Evolutionary conservation across 1,140 invertebrate genomes (phyloP), one percentile per base, ranked within the genome.

Genomic region (Drosophila paulistorum): DNA sequence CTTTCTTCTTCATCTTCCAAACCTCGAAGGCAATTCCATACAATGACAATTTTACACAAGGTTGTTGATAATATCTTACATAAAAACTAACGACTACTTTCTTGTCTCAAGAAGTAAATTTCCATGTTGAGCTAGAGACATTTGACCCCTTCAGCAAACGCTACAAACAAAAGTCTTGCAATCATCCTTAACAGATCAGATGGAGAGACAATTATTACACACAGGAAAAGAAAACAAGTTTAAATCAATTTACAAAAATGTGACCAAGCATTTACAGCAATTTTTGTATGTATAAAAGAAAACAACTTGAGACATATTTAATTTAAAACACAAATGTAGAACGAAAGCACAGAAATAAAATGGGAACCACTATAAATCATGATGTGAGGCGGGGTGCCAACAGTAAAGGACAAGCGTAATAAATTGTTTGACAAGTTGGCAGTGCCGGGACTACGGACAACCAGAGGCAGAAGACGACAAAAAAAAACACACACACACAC

Each of bases 401-500:
- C 10, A 41, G 65, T 39, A 65, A 45, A 72, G 51, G 71, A 54
- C 66, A 71, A 74, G 75, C 70, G 71, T 82, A 82, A 86, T 86
- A 86, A 86, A 86, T 86, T 87, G 79, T 86, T 86, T 86, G 79
- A 86, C 83, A 87, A 86, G 82, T 87, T 86, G 83, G 72, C 83
- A 68, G 80, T 62, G 58, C 63, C 64, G 41, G 66, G 9, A 26
- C 51, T n/a, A 51, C 17, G 45, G 17, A 6, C 45, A 48, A 51
- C 45, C 7, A 23, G 17, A 51, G 20, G 17, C 7, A 23, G 45
- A 23, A 51, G 45, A 23, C 9, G 13, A 23, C 7, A 51, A 11
- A 3, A 11, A 51, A 23, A 23, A 23, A 5, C 11, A 23, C 0
- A n/a, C 37, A 39, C 10, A 13, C 11, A 39, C 37, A 39, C 37